Evolutionary conservation across 2,113 vertebrate genomes (phyloP), one percentile per base, ranked within the genome.

Genomic region (Anguilla rostrata): DNA sequence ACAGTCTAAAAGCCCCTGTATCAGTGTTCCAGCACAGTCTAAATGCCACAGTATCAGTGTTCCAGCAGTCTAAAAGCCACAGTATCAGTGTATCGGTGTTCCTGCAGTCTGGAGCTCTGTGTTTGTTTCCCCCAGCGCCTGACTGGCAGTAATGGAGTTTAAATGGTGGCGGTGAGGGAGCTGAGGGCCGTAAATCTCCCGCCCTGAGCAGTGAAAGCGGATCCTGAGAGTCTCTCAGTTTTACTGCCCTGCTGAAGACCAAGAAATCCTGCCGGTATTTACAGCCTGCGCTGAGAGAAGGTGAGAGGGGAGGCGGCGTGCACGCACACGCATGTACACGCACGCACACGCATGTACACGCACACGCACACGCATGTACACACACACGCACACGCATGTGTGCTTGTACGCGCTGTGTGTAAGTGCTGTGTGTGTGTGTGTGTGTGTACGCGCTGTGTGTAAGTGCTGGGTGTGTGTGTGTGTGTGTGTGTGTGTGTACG

Each of bases 311-410:
- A 26, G 83, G 56, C 82, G 81, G 88, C 83, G 86, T 84, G 89
- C 86, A 84, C 88, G 56, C 84, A 83, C 86, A 86, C 56, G 83
- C 86, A 88, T 87, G 78, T 34, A 81, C 79, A 41, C 79, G 78
- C 66, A 40, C 81, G 81, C 78, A 56, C 87, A 85, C 83, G 84
- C 39, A 34, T 78, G 81, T 88, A 83, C 20, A 20, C 82, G 85
- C 53, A 90, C 43, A 90, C 43, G 88, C 49, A 78, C 83, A 57
- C 82, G 6, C 4, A 34, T 34, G 20, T 39, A 86, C 39, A 66
- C 78, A 85, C 43, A 15, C 49, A 56, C 18, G 26, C 78, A 86
- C 78, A 83, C 57, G 81, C 75, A 82, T 14, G 43, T 7, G 7
- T 43, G 43, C 7, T 3, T 43, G 43, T 43, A 12, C 15, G 56